Evolutionary conservation across 2,888 invertebrate genomes (phyloP).

Genomic region (Rugalucina vietnamica): DNA sequence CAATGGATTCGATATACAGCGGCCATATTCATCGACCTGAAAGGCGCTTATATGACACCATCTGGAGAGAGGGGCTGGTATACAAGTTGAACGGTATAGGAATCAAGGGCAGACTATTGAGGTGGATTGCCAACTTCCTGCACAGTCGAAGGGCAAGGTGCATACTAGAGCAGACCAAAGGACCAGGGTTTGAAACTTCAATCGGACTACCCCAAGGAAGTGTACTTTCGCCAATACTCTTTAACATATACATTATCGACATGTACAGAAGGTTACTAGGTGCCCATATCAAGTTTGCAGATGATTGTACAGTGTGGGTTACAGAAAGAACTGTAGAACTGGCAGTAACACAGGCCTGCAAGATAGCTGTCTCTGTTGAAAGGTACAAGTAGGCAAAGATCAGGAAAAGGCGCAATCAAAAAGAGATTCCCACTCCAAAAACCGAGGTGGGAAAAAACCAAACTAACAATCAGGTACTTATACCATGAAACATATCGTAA

Average conservation of each 20-base stretch:
- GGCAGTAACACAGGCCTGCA: not conserved
- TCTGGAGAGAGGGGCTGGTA: not conserved
- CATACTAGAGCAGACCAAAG: not conserved
- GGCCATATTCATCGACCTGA: not conserved
- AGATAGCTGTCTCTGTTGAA: not conserved
- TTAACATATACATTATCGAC: conserved; percentile 20
- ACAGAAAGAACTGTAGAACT: not conserved
- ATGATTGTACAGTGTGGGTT: conserved; percentile 17
- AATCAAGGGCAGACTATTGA: not conserved
- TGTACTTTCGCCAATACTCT: not conserved
- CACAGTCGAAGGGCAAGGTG: not conserved
- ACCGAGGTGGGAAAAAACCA: no score
- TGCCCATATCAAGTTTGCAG: conserved; percentile 12
- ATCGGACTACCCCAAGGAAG: conserved; percentile 1
- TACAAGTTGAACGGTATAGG: not conserved
- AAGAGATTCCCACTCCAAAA: no score
- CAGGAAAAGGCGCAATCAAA: no score
- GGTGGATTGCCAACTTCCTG: not conserved
- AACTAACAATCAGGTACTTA: no score
- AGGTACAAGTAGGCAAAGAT: no score
- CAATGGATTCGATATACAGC: not conserved
- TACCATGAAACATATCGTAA: no score
- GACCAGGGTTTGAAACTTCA: conserved; percentile 2
- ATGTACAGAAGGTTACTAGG: not conserved
- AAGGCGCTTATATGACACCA: not conserved